Evolutionary conservation across 2,797 vertebrate genomes (phyloP).

Genomic region (Hyperoplus lanceolatus): DNA sequence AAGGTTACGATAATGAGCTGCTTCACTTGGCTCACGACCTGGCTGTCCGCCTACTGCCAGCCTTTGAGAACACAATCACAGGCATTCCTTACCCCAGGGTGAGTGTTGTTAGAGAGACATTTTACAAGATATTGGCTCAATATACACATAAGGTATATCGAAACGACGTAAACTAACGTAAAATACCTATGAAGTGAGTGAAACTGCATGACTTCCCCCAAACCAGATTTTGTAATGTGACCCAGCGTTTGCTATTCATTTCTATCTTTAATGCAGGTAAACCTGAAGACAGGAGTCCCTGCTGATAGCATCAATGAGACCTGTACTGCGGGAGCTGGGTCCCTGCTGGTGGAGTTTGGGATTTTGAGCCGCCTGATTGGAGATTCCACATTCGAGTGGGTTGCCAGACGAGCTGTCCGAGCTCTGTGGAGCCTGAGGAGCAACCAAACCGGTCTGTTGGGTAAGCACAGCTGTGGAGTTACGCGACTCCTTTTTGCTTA

Average conservation of each 20-base stretch:
- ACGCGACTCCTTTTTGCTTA: not conserved
- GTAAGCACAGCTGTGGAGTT: conserved; percentile 70
- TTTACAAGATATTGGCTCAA: not conserved
- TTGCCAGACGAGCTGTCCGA: conserved; percentile 94
- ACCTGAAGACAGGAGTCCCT: conserved; percentile 95
- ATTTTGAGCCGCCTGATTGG: conserved; percentile 96
- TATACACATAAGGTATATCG: not conserved
- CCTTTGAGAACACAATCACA: conserved; percentile 98
- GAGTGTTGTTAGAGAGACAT: conserved; percentile 40
- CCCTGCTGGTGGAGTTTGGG: conserved; percentile 96
- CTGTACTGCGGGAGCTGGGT: conserved; percentile 95
- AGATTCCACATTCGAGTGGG: conserved; percentile 97
- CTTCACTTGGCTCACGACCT: conserved; percentile 96
- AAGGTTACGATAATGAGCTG: conserved; percentile 94
- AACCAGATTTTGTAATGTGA: not conserved
- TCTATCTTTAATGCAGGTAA: conserved; percentile 86
- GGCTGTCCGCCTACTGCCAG: conserved; percentile 95
- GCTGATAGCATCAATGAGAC: conserved; percentile 95
- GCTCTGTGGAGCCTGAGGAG: conserved; percentile 96
- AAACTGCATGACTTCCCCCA: not conserved
- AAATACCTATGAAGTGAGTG: not conserved
- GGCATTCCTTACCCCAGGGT: conserved; percentile 98
- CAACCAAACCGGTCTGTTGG: conserved; percentile 94
- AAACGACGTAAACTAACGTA: not conserved
- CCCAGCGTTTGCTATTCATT: not conserved